Conservation (phyloP, 2,113 vertebrate genomes). For the Pteropus alecto region DNA sequence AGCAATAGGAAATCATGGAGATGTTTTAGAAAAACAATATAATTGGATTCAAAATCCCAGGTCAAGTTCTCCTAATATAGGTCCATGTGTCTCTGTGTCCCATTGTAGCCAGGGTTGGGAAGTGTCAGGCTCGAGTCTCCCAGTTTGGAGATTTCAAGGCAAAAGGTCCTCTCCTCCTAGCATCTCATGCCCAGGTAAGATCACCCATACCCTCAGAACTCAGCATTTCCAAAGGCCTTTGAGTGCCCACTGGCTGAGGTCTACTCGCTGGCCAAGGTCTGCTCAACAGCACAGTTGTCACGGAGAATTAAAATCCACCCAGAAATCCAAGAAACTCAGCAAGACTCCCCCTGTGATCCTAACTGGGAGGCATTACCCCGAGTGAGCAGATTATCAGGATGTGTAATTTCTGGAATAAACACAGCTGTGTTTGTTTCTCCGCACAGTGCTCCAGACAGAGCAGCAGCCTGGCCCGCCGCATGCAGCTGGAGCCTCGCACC, state of each 20-base stretch:
- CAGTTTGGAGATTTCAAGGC: neutral
- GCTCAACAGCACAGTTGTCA: neutral
- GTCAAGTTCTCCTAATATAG: neutral
- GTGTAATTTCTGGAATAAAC: conserved; percentile 80
- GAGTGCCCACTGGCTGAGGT: neutral
- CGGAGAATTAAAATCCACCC: conserved; percentile 16
- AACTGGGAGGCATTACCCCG: conserved; percentile 70
- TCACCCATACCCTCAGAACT: neutral
- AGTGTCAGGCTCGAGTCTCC: neutral
- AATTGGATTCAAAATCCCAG: neutral
- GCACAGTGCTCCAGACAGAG: conserved; percentile 42
- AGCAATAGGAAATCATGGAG: neutral
- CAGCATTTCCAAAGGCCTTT: neutral
- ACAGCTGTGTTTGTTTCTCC: conserved; percentile 80
- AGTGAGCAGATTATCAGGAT: conserved; percentile 71
- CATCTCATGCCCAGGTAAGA: neutral
- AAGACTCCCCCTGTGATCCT: conserved; percentile 58
- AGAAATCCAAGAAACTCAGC: conserved; percentile 32
- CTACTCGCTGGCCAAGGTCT: neutral
- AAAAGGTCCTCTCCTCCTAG: neutral
- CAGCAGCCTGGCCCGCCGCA: neutral
- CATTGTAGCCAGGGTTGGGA: neutral
- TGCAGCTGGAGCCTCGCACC: conserved; percentile 73
- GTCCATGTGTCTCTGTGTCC: neutral
- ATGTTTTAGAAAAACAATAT: neutral